Conservation (phyloP, 2,888 invertebrate genomes). For the Piscicola geometra region DNA sequence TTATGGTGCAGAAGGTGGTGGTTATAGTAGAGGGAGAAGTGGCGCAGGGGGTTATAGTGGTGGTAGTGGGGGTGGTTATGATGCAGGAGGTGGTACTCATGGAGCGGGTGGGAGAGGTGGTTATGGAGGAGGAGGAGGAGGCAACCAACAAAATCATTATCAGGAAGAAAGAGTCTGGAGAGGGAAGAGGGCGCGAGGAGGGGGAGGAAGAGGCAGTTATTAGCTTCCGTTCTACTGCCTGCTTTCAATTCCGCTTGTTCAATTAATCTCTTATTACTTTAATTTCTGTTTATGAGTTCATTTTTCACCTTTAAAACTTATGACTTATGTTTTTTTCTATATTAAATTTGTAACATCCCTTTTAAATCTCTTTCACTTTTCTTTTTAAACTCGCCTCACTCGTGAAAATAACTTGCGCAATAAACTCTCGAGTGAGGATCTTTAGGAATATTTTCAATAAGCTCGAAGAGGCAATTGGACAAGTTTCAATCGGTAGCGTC, state of each 20-base stretch:
- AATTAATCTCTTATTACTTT: too few relatives aligned
- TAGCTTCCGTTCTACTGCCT: too few relatives aligned
- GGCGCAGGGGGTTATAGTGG: conserved; percentile 39
- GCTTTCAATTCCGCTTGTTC: too few relatives aligned
- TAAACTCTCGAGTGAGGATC: too few relatives aligned
- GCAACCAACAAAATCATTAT: not conserved
- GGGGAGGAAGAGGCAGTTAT: not conserved
- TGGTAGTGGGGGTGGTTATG: not conserved
- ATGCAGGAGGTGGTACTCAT: not conserved
- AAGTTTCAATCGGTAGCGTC: too few relatives aligned
- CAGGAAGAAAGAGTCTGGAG: conserved; percentile 7
- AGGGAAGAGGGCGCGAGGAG: not conserved
- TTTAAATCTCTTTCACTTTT: too few relatives aligned
- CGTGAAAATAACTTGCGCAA: too few relatives aligned
- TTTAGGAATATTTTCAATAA: too few relatives aligned
- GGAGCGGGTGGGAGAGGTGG: not conserved
- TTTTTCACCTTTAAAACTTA: not conserved
- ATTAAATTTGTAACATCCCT: too few relatives aligned
- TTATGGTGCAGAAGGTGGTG: conserved; percentile 33
- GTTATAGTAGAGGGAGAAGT: conserved; percentile 46
- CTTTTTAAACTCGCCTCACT: too few relatives aligned
- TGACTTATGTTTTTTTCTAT: too few relatives aligned
- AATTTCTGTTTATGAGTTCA: not conserved
- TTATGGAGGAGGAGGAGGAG: conserved; percentile 12
- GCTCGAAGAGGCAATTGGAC: too few relatives aligned